These are phyloP conservation scores for Bungarus multicinctus DNA, from an alignment of 2,113 vertebrate species.

Conservation along the genomic window DNA sequence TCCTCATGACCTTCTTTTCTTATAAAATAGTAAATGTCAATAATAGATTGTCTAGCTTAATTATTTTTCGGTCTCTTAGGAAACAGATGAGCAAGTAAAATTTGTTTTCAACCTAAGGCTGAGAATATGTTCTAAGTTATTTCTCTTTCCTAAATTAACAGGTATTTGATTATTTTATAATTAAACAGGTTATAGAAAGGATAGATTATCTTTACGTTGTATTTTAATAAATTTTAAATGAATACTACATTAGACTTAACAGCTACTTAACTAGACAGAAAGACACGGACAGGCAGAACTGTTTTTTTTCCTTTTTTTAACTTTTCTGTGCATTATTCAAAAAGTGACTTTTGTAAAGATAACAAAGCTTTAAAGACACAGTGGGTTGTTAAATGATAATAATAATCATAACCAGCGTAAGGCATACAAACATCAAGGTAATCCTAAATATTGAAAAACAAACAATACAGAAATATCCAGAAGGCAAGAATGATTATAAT, in stretches of 20 bases:
- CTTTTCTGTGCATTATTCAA: conserved; percentile 7
- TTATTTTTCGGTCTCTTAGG: too few relatives aligned
- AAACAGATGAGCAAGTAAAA: not conserved
- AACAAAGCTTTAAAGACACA: not conserved
- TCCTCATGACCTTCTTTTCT: not conserved
- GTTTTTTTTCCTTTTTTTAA: not conserved
- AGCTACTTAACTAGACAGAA: not conserved
- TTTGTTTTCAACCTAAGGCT: not conserved
- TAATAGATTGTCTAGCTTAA: not conserved
- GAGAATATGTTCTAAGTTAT: not conserved
- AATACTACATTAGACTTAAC: not conserved
- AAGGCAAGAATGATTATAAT: not conserved
- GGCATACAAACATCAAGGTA: not conserved
- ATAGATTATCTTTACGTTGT: not conserved
- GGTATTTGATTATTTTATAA: not conserved
- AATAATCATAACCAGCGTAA: not conserved
- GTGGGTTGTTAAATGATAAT: not conserved
- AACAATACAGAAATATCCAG: not conserved
- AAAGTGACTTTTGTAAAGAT: conserved; percentile 10
- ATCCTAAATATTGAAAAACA: not conserved
- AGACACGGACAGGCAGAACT: not conserved
- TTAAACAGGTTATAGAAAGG: not conserved
- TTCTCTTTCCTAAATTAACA: not conserved
- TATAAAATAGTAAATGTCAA: not conserved
- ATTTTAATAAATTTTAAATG: conserved; percentile 15